A percentile compares a stretch with the other conserved stretches of the same genome.
Conservation (phyloP, 2,113 vertebrate species). For the Tinamus guttatus region DNA sequence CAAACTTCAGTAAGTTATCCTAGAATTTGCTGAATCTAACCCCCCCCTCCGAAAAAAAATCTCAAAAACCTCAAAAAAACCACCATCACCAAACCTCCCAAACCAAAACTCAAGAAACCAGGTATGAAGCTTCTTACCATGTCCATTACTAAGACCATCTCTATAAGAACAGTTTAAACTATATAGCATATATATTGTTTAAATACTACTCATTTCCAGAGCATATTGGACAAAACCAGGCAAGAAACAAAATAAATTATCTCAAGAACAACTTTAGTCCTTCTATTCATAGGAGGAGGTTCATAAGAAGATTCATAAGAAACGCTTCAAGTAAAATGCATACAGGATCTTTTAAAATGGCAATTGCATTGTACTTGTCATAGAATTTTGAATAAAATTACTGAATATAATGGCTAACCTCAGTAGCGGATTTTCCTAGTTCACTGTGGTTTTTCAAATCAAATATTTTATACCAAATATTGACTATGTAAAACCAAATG, state of each 20-base stretch:
- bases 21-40: not conserved
- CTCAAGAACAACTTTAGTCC: not conserved
- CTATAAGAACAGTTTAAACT: not conserved
- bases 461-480: not conserved
- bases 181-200: not conserved
- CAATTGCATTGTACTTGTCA: not conserved
- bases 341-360: not conserved
- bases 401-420: slow-evolving; percentile 7
- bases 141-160: not conserved
- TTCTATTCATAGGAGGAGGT: too few species aligned
- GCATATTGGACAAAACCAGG: not conserved
- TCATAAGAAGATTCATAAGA: not conserved
- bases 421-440: not conserved
- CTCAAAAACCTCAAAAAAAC: not conserved
- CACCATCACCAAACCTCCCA: not conserved
- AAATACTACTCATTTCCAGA: not conserved
- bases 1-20: not conserved
- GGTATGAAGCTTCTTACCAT: not conserved
- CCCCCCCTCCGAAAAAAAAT: too few species aligned
- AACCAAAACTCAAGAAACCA: not conserved
- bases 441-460: not conserved
- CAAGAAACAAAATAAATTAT: not conserved
- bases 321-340: not conserved
- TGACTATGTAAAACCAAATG: not conserved
- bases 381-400: not conserved